Conservation (phyloP, 2,113 vertebrate species). For the Uria aalge region DNA sequence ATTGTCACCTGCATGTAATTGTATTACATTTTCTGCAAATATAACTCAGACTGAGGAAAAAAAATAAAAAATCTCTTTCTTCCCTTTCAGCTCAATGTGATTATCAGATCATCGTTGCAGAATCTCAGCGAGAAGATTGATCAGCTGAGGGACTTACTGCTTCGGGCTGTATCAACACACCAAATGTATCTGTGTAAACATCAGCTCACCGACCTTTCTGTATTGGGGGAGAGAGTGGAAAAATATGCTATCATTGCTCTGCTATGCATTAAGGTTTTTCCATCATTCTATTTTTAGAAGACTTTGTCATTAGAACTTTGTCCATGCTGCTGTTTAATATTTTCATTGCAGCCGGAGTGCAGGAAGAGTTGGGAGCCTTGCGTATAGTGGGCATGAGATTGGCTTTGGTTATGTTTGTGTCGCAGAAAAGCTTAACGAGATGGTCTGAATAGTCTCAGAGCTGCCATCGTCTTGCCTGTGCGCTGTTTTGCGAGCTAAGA, state of each 20-base stretch:
- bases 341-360: background rate
- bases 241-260: background rate
- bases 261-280: fast-evolving
- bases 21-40: fast-evolving
- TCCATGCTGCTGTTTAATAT: background rate
- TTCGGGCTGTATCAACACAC: conserved; percentile 81
- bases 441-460: background rate
- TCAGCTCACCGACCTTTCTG: background rate
- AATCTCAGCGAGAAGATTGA: conserved; percentile 87
- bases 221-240: background rate
- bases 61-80: background rate
- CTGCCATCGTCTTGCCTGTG: background rate
- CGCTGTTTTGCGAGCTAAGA: background rate
- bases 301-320: background rate
- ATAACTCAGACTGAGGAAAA: too few species aligned
- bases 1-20: background rate
- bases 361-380: background rate
- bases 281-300: background rate
- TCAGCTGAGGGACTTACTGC: conserved; percentile 86
- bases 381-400: fast-evolving
- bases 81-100: conserved; percentile 84
- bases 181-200: conserved; percentile 86
- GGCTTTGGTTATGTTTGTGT: background rate
- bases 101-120: conserved; percentile 85
- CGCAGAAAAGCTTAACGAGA: fast-evolving